Percentiles rank a stretch among this genome's conserved stretches.
Evolutionary conservation across 1,140 invertebrate species (phyloP).

Genomic region (Zophobas morio): DNA sequence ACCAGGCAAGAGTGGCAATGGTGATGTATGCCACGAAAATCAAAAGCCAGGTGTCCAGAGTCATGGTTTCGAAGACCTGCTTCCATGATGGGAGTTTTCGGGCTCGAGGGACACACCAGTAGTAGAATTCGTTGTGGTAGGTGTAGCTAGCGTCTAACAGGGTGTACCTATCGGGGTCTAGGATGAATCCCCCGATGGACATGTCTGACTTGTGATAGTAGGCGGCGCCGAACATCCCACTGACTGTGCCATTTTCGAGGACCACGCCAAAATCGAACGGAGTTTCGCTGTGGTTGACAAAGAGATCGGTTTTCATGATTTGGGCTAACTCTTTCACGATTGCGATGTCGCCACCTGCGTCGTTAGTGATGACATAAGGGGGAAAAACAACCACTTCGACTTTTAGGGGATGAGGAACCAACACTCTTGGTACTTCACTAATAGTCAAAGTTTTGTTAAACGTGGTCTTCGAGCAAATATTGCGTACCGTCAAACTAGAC

Average conservation of each 20-base stretch:
- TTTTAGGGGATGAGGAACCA: slow-evolving; percentile 20
- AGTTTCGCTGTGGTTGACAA: slow-evolving; percentile 5
- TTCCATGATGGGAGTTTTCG: slow-evolving; percentile 1
- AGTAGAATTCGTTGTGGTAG: slow-evolving; percentile 19
- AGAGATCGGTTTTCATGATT: background rate
- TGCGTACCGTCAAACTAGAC: background rate
- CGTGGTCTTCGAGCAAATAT: background rate
- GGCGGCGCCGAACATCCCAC: background rate
- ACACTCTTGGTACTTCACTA: background rate
- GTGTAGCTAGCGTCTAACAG: slow-evolving; percentile 12
- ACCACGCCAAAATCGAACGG: slow-evolving; percentile 13
- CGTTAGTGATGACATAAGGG: slow-evolving; percentile 17
- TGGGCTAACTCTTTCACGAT: background rate
- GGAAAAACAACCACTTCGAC: slow-evolving; percentile 32
- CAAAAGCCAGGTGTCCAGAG: slow-evolving; percentile 25
- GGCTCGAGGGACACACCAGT: slow-evolving; percentile 11
- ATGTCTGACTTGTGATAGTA: background rate
- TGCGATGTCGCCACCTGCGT: slow-evolving; percentile 6
- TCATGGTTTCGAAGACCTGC: slow-evolving; percentile 34
- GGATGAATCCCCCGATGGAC: background rate
- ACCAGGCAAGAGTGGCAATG: slow-evolving; percentile 3
- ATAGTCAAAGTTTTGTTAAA: background rate
- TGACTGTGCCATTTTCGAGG: slow-evolving; percentile 1
- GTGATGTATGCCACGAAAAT: slow-evolving; percentile 9
- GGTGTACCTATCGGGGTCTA: background rate